A percentile compares a stretch with the other conserved stretches of the same genome.
These are phyloP conservation scores for Oscheius sp. DNA, from an alignment of 2,888 invertebrate species.

Conservation along the genomic window DNA sequence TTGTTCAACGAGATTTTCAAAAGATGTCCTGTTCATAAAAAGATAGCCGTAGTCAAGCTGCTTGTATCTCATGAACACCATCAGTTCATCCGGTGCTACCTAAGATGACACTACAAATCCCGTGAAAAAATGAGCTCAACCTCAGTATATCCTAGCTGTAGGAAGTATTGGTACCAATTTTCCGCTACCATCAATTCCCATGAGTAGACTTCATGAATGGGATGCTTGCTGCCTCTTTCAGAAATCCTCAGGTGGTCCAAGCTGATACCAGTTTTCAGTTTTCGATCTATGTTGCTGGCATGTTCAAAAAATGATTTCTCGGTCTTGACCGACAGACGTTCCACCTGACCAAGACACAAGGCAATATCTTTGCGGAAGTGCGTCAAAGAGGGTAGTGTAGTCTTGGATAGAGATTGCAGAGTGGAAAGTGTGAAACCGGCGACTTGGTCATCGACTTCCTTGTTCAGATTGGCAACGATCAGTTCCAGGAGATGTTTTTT, in stretches of 20 bases:
- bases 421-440: conserved; percentile 56
- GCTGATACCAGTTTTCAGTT: conserved; percentile 40
- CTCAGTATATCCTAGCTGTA: conserved; percentile 14
- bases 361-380: conserved; percentile 42
- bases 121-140: neutral
- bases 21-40: conserved; percentile 48
- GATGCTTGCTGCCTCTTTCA: conserved; percentile 50
- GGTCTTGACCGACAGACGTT: neutral
- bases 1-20: conserved; percentile 43
- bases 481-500: conserved; percentile 55
- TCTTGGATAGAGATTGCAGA: conserved; percentile 54
- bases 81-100: conserved; percentile 22
- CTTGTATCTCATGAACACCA: conserved; percentile 56
- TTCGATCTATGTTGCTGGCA: neutral
- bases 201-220: conserved; percentile 30
- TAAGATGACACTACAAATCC: neutral
- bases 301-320: conserved; percentile 20
- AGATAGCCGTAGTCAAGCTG: conserved; percentile 58
- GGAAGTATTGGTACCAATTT: conserved; percentile 21
- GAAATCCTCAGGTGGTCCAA: conserved; percentile 56
- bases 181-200: conserved; percentile 36
- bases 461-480: conserved; percentile 49
- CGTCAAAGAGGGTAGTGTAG: conserved; percentile 57
- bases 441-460: conserved; percentile 60
- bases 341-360: conserved; percentile 36